Conservation (phyloP, 1,140 invertebrate genomes). For the Catajapyx aquilonaris region DNA sequence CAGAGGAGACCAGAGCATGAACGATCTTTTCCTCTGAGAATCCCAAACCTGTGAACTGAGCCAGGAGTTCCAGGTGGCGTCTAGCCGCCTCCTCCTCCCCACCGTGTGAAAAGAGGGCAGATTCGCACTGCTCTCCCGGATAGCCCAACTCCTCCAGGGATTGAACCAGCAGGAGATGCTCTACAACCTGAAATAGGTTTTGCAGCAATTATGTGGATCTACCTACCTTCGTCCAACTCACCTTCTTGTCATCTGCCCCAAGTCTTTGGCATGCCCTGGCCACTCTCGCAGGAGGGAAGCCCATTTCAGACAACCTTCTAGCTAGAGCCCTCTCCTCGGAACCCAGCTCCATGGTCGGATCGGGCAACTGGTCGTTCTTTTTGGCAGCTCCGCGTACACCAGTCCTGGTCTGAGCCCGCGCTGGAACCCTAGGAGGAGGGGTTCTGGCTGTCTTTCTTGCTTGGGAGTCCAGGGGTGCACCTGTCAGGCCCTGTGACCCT, state of each 20-base stretch:
- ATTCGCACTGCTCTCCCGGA: conserved; percentile 31
- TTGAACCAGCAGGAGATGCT: conserved; percentile 30
- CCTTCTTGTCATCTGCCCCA: background rate
- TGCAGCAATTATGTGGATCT: too few species aligned
- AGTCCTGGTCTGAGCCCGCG: too few species aligned
- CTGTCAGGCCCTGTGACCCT: too few species aligned
- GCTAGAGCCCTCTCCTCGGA: background rate
- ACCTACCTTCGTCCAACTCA: too few species aligned
- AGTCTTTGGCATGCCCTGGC: background rate
- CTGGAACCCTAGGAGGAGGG: too few species aligned
- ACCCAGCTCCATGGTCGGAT: background rate
- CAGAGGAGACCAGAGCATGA: conserved; percentile 45
- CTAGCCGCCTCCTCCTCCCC: conserved; percentile 27
- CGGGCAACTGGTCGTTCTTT: too few species aligned
- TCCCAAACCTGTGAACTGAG: conserved; percentile 56
- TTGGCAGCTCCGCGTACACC: too few species aligned
- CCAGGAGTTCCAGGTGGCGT: conserved; percentile 28
- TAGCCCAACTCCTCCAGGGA: conserved; percentile 38
- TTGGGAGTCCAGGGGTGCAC: too few species aligned
- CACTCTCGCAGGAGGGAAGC: background rate
- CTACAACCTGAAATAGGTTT: conserved; percentile 23
- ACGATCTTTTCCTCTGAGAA: conserved; percentile 55
- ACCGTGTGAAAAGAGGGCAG: conserved; percentile 23
- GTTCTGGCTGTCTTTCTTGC: too few species aligned
- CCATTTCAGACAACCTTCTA: background rate